A percentile compares a stretch with the other conserved stretches of the same genome.
Evolutionary conservation across 2,797 vertebrate species (phyloP).

Genomic region (Oryzias sinensis): DNA sequence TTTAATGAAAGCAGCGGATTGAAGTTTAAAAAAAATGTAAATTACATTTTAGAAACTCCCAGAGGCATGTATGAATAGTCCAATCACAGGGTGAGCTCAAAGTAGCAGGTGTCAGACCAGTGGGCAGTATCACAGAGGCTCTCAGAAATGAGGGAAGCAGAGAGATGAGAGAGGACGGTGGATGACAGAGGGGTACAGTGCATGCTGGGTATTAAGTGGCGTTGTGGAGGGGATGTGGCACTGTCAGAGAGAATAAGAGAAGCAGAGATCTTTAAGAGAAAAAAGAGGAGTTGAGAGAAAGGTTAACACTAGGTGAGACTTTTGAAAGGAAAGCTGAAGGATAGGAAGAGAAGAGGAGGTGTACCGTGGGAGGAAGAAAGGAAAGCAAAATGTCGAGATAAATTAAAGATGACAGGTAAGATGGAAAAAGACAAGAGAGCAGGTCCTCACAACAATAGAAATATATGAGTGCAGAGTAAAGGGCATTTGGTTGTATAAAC

Average conservation of each 20-base stretch:
- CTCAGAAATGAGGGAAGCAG: slow-evolving; percentile 30
- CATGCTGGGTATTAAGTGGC: slow-evolving; percentile 40
- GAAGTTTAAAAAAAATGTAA: not conserved
- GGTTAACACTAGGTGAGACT: slow-evolving; percentile 12
- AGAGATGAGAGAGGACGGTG: slow-evolving; percentile 25
- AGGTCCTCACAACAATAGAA: not conserved
- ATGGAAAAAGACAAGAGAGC: not conserved
- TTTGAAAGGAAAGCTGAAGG: not conserved
- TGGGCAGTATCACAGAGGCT: slow-evolving; percentile 31
- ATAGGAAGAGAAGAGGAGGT: slow-evolving; percentile 2
- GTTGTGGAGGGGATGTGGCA: slow-evolving; percentile 15
- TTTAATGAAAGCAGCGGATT: not conserved
- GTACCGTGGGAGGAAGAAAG: not conserved
- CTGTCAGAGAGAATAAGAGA: slow-evolving; percentile 20
- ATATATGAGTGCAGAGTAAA: not conserved
- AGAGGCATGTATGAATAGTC: slow-evolving; percentile 3
- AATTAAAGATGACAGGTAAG: not conserved
- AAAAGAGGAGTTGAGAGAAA: not conserved
- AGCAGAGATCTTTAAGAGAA: not conserved
- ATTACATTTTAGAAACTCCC: slow-evolving; percentile 7
- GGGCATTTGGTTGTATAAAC: slow-evolving; percentile 13
- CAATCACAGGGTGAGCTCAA: slow-evolving; percentile 10
- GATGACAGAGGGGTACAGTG: slow-evolving; percentile 24
- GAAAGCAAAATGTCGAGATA: not conserved
- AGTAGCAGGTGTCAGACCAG: slow-evolving; percentile 58